Evolutionary conservation across 2,888 invertebrate genomes (phyloP), one percentile per base, ranked within the genome.

Genomic region (Tetranychus truncatus): DNA sequence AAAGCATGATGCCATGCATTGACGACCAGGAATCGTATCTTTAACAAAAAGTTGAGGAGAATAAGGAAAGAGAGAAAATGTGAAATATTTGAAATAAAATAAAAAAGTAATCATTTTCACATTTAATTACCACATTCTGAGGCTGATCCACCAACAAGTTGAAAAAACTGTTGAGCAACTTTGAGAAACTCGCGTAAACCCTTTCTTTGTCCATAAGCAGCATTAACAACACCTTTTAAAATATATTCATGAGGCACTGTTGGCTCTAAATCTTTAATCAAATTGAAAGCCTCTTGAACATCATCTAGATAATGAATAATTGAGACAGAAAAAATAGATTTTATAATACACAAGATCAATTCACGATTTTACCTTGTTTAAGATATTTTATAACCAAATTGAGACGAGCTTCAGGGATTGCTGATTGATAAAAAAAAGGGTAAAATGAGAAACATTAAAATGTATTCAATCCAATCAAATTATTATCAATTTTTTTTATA

Each of bases 1-100:
- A 84, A 93, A 94, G 5, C 92, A 92, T 0, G 96, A 94, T 0
- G 97, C 94, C 96, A 99, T 97, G 82, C 96, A 95, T 83, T 99
- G 95, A 45, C 99, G 86, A 0, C 99, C 86, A 66, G 85, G 85
- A 66, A 99, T 96, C 0, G 97, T 99, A 83, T 99, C 97, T 84
- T 46, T 15, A 1, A 46, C 46, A 4, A 46, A 11, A 11, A 46
- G 46, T 46, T 55, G 15, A 34, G 80, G 77, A 20, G 67, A 45
- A 66, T n/a, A 73, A 11, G 18, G 66, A 66, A 11, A 66, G 66
- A 66, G 66, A 66, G 66, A 66, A 11, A 66, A 66, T 20, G 18
- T 34, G 3, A 34, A 34, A 34, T 34, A 34, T 34, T 34, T 4
- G 34, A 0, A 5, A 34, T 4, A 34, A 34, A 34, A 34, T 34